Evolutionary conservation across 2,888 invertebrate species (phyloP).

Genomic region (Octodonta nipae): DNA sequence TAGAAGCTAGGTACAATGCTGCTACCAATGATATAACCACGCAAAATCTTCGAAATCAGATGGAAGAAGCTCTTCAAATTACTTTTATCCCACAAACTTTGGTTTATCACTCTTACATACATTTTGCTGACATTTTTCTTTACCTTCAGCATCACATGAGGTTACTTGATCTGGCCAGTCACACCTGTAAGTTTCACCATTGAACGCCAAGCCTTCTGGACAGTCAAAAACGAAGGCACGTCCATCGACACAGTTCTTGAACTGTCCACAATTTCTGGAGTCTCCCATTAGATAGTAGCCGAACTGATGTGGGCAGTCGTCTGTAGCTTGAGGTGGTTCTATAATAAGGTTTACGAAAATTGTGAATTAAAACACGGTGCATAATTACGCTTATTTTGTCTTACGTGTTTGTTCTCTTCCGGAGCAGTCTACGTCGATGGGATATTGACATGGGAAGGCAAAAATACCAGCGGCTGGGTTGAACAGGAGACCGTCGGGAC

Average conservation of each 20-base stretch:
- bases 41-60: no score
- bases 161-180: constrained; percentile 79
- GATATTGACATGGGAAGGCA: constrained; percentile 70
- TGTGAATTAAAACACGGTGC: background rate
- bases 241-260: constrained; percentile 73
- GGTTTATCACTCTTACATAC: no score
- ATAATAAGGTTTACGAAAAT: no score
- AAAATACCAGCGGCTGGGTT: constrained; percentile 54
- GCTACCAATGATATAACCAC: no score
- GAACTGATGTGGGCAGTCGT: constrained; percentile 70
- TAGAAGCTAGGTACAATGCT: no score
- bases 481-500: constrained; percentile 71
- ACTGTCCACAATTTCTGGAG: constrained; percentile 55
- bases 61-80: no score
- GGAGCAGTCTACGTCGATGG: constrained; percentile 65
- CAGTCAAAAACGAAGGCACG: constrained; percentile 57
- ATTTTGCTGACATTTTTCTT: no score
- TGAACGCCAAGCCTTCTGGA: constrained; percentile 64
- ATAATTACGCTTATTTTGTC: constrained; percentile 27
- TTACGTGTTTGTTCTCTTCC: constrained; percentile 56
- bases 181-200: constrained; percentile 55
- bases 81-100: no score
- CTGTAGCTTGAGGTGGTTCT: constrained; percentile 61
- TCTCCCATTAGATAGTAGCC: constrained; percentile 66
- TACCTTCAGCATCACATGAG: constrained; percentile 70